Evolutionary conservation across 2,113 vertebrate species (phyloP).

Genomic region (Ploceus nigricollis): DNA sequence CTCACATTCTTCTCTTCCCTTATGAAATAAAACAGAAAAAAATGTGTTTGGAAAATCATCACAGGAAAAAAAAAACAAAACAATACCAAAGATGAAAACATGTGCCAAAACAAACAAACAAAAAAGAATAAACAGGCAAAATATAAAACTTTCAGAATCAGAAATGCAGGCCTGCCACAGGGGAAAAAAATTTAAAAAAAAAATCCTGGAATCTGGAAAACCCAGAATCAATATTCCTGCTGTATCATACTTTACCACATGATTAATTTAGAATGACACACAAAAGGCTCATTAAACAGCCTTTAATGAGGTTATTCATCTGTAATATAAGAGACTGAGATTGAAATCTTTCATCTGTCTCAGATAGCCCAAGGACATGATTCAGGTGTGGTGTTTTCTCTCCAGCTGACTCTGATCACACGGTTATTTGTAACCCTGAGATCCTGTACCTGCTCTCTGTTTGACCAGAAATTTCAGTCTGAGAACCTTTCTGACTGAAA

Average conservation of each 20-base stretch:
- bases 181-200: accelerated
- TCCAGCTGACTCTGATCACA: neutral
- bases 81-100: accelerated
- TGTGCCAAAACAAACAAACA: accelerated
- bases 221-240: neutral
- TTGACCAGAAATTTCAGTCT: neutral
- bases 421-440: neutral
- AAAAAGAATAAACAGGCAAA: neutral
- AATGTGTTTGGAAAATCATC: neutral
- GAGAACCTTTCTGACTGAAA: neutral
- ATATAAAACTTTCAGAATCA: neutral
- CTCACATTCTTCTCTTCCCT: neutral
- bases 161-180: neutral
- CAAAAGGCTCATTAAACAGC: neutral
- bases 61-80: neutral
- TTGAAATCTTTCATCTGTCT: neutral
- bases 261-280: neutral
- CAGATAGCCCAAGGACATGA: neutral
- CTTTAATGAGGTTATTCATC: neutral
- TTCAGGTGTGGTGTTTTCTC: neutral
- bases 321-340: neutral
- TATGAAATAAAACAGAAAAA: neutral
- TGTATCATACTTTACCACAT: neutral
- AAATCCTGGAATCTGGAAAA: neutral
- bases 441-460: neutral